Conservation (phyloP, 2,797 vertebrate species). For the Rhyacichthys aspro region DNA sequence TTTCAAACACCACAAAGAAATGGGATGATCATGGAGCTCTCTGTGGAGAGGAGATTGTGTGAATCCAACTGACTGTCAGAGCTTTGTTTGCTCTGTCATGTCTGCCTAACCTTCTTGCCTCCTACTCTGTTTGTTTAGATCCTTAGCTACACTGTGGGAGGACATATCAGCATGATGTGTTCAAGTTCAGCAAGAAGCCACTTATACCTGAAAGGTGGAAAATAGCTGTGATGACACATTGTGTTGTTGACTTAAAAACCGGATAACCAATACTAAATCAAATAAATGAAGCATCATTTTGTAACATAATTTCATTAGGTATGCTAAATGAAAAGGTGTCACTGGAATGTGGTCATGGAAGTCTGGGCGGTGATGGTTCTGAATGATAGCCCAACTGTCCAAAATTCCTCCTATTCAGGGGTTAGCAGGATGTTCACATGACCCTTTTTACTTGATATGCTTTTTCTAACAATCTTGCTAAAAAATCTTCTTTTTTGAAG, state of each 20-base stretch:
- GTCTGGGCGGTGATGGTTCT: constrained; percentile 24
- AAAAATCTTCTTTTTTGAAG: too few relatives aligned
- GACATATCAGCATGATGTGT: constrained; percentile 45
- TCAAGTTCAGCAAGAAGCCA: constrained; percentile 33
- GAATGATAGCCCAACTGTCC: too few relatives aligned
- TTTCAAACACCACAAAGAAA: constrained; percentile 52
- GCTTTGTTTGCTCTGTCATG: constrained; percentile 63
- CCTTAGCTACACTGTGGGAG: constrained; percentile 40
- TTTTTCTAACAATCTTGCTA: too few relatives aligned
- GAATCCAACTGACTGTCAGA: constrained; percentile 46
- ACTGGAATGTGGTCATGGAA: constrained; percentile 14
- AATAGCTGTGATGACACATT: constrained; percentile 37
- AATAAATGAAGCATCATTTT: constrained; percentile 29
- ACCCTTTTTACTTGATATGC: too few relatives aligned
- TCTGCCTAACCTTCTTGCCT: constrained; percentile 61
- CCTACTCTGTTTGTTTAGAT: constrained; percentile 61
- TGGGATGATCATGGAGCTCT: constrained; percentile 44
- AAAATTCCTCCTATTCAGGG: too few relatives aligned
- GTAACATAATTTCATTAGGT: too few relatives aligned
- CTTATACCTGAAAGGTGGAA: too few relatives aligned
- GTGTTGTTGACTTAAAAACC: constrained; percentile 7
- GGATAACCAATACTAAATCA: constrained; percentile 1
- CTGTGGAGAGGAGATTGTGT: constrained; percentile 47
- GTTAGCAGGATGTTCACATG: too few relatives aligned
- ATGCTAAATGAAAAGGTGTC: constrained; percentile 19